Conservation (phyloP, 37 sponge, comb jelly and placozoan species). For the Chondrilla cf. caribensis region DNA sequence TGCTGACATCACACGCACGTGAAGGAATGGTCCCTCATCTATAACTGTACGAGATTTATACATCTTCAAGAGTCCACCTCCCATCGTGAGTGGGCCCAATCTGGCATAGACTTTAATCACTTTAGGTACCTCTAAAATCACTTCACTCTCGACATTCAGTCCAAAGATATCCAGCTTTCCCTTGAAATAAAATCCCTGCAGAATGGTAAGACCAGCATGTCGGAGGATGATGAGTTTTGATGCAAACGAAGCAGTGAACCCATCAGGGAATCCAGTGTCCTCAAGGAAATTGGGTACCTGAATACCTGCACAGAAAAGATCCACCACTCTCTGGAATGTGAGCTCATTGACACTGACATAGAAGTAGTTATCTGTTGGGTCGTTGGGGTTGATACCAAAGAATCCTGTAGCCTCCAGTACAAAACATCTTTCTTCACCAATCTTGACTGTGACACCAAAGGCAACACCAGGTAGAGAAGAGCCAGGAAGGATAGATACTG, state of each 20-base stretch:
- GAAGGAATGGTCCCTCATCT: conserved; percentile 7
- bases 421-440: conserved; percentile 23
- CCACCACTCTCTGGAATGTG: conserved; percentile 10
- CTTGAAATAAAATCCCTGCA: conserved; percentile 17
- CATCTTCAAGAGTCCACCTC: conserved; percentile 19
- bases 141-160: background rate
- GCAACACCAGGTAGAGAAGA: conserved; percentile 21
- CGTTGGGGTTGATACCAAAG: conserved; percentile 6
- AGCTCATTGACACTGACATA: conserved; percentile 10
- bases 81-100: conserved; percentile 5
- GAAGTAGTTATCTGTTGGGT: conserved; percentile 21
- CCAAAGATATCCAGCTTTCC: conserved; percentile 37
- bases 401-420: background rate
- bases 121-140: conserved; percentile 1
- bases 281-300: conserved; percentile 8
- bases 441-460: conserved; percentile 11
- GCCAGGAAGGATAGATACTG: conserved; percentile 11
- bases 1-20: background rate
- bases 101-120: background rate
- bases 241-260: conserved; percentile 21
- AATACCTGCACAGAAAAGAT: conserved; percentile 18
- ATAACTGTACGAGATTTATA: conserved; percentile 1
- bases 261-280: conserved; percentile 36
- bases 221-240: background rate
- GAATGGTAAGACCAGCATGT: conserved; percentile 13